phyloP scores from a whole-genome alignment of 2,113 vertebrate genomes.

The Edolisoma coerulescens region DNA sequence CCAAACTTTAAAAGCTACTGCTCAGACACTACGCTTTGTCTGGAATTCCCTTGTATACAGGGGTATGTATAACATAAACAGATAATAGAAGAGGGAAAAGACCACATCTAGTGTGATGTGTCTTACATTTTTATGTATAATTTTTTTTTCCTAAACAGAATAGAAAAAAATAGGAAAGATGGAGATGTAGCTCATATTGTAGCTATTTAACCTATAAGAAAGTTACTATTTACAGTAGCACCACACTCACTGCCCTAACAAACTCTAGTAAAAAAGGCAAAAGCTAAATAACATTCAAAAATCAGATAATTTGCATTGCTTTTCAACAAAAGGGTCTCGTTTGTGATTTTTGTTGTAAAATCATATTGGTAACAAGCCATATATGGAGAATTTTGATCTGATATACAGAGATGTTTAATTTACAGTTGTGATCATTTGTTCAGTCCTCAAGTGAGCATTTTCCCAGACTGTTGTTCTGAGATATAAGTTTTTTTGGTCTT shows the following conservation, averaged over 20 bases:
- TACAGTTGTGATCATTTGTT: not conserved
- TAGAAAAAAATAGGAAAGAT: not conserved
- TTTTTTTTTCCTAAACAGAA: not conserved
- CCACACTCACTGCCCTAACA: not conserved
- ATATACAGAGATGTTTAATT: not conserved
- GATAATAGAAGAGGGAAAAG: not conserved
- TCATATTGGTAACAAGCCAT: not conserved
- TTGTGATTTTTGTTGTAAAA: not conserved
- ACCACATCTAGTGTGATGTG: not conserved
- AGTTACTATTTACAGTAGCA: not conserved
- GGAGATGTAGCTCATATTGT: not conserved
- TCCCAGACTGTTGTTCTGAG: not conserved
- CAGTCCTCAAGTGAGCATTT: not conserved
- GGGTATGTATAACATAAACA: not conserved
- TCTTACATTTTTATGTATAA: not conserved
- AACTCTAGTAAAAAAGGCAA: not conserved
- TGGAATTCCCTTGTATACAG: not conserved
- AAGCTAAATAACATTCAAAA: not conserved
- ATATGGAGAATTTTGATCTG: not conserved
- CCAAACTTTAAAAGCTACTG: not conserved
- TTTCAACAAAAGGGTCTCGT: not conserved
- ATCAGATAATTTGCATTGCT: not conserved
- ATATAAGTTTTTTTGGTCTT: accelerated
- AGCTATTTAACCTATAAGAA: not conserved
- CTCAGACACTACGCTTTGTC: not conserved